These are phyloP conservation scores for Momotus momota DNA, from an alignment of 2,797 vertebrate species.

Conservation along the genomic window DNA sequence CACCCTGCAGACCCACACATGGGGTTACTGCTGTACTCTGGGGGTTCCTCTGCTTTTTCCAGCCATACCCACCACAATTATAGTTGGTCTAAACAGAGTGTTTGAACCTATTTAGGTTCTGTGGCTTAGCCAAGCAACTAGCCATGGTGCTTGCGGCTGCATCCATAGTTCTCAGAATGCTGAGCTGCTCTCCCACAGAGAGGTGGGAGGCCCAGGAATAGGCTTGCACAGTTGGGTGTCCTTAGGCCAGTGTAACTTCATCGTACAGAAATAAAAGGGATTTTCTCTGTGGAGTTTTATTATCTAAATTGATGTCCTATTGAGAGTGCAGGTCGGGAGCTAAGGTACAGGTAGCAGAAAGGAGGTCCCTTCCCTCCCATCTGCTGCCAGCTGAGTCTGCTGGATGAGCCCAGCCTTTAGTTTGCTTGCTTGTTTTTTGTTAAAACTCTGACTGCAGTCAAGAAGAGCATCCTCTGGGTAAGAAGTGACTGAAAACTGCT, in stretches of 20 bases:
- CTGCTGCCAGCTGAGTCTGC: neutral
- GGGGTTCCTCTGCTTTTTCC: neutral
- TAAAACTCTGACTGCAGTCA: neutral
- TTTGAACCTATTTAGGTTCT: neutral
- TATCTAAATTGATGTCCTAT: neutral
- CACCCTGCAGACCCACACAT: neutral
- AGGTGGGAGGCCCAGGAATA: neutral
- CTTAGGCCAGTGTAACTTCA: neutral
- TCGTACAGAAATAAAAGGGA: neutral
- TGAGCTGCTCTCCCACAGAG: neutral
- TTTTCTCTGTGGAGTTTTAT: neutral
- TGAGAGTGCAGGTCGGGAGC: neutral
- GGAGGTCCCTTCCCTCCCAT: neutral
- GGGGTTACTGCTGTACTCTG: neutral
- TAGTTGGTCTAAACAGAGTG: fast-evolving
- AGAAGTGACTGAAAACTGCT: neutral
- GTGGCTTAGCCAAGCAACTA: neutral
- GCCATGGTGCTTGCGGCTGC: fast-evolving
- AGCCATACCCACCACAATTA: neutral
- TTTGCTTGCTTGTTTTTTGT: neutral
- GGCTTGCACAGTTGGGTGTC: neutral
- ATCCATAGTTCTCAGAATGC: neutral
- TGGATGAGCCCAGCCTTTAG: neutral
- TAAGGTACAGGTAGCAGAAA: neutral
- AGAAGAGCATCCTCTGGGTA: neutral